Percentiles rank a stretch among this genome's conserved stretches.
Evolutionary conservation across 2,888 invertebrate species (phyloP).

Genomic region (Cosmia trapezina): DNA sequence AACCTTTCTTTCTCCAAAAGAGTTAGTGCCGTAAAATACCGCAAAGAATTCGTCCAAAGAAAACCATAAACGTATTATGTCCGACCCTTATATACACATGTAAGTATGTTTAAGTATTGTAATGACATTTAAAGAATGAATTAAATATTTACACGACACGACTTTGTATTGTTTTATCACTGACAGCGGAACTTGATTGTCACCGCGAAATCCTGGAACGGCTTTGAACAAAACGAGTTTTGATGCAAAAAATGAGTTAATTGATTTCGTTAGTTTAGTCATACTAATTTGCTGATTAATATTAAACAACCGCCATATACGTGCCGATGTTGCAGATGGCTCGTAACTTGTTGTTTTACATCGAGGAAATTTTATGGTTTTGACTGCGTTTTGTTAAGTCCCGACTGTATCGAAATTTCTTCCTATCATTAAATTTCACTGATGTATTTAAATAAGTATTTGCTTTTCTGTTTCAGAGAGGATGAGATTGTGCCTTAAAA

Average conservation of each 20-base stretch:
- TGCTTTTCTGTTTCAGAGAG: not conserved
- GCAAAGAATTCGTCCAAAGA: slow-evolving; percentile 53
- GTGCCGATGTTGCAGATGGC: slow-evolving; percentile 81
- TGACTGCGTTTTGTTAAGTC: slow-evolving; percentile 61
- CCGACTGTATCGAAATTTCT: slow-evolving; percentile 36
- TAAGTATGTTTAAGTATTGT: slow-evolving; percentile 64
- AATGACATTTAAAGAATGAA: slow-evolving; percentile 72
- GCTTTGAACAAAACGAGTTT: slow-evolving; percentile 77
- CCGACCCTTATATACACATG: slow-evolving; percentile 52
- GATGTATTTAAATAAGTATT: slow-evolving; percentile 20
- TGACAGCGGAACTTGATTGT: slow-evolving; percentile 68
- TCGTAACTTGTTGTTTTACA: slow-evolving; percentile 76
- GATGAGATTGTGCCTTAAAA: no score
- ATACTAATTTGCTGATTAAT: slow-evolving; percentile 88
- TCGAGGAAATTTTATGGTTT: slow-evolving; percentile 79
- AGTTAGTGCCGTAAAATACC: slow-evolving; percentile 55
- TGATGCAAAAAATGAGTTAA: slow-evolving; percentile 80
- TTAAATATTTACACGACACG: slow-evolving; percentile 73
- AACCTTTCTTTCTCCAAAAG: slow-evolving; percentile 22
- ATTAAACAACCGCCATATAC: slow-evolving; percentile 82
- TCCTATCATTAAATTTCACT: slow-evolving; percentile 40
- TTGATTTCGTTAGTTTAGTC: slow-evolving; percentile 87
- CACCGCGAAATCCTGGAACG: slow-evolving; percentile 76
- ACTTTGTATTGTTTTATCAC: slow-evolving; percentile 67
- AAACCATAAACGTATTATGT: slow-evolving; percentile 52